A percentile compares a stretch with the other conserved stretches of the same genome.
These are phyloP conservation scores for Acleris literana DNA, from an alignment of 2,888 invertebrate genomes.

Conservation along the genomic window DNA sequence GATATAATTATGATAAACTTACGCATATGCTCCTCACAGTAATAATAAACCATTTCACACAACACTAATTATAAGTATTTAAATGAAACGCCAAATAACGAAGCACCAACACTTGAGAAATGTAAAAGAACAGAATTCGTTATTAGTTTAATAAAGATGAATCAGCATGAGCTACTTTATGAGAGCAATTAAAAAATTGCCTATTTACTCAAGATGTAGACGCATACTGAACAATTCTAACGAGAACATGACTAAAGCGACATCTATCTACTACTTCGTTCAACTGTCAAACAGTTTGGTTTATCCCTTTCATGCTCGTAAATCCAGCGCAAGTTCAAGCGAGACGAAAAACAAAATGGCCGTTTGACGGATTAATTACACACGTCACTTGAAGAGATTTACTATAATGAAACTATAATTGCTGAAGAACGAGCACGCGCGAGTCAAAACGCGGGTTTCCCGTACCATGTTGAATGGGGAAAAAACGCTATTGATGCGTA, in stretches of 20 bases:
- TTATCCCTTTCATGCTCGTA: background rate
- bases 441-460: constrained; percentile 29
- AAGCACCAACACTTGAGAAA: too few relatives aligned
- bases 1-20: constrained; percentile 4
- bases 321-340: background rate
- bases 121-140: too few relatives aligned
- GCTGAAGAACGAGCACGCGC: background rate
- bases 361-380: background rate
- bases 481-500: constrained; percentile 4
- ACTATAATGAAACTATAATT: constrained; percentile 4
- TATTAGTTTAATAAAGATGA: too few relatives aligned
- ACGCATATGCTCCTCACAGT: constrained; percentile 14
- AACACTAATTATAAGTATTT: background rate
- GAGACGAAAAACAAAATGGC: background rate
- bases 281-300: background rate
- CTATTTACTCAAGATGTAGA: background rate
- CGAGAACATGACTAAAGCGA: background rate
- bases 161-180: background rate
- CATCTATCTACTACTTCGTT: background rate
- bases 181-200: constrained; percentile 7
- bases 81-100: too few relatives aligned
- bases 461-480: constrained; percentile 31
- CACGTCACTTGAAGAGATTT: constrained; percentile 1
- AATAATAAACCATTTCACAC: constrained; percentile 31
- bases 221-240: background rate